Percentiles rank a stretch among this genome's conserved stretches.
Evolutionary conservation across 2,797 vertebrate genomes (phyloP).

Genomic region (Sardinella longiceps): DNA sequence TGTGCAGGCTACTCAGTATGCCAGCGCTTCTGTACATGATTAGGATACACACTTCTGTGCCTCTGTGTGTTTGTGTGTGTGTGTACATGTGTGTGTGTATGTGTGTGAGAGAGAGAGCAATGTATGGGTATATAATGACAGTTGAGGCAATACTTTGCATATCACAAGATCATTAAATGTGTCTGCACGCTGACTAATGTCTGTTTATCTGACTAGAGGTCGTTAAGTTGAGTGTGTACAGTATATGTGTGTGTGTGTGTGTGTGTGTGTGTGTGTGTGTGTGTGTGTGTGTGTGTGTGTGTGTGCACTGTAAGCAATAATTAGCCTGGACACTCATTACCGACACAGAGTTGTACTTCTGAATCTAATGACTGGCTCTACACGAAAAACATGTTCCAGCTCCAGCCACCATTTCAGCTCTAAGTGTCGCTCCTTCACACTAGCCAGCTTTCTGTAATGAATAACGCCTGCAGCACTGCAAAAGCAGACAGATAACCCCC

Average conservation of each 20-base stretch:
- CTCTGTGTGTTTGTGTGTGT: neutral
- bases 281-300: conserved; percentile 4
- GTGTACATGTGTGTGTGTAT: neutral
- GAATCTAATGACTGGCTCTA: neutral
- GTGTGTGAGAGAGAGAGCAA: neutral
- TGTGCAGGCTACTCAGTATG: neutral
- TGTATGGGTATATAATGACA: neutral
- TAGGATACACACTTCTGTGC: neutral
- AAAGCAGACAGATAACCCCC: neutral
- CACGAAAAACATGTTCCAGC: neutral
- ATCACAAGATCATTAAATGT: neutral
- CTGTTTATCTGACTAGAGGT: neutral
- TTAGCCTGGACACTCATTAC: conserved; percentile 11
- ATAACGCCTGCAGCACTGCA: neutral
- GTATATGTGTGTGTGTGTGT: neutral
- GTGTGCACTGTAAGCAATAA: neutral
- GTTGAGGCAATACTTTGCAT: neutral
- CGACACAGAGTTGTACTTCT: neutral
- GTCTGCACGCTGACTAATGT: neutral
- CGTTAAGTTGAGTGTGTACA: neutral
- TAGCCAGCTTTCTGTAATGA: neutral
- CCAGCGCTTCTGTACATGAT: neutral
- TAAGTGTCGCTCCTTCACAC: neutral
- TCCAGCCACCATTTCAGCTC: neutral
- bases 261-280: conserved; percentile 8